Conservation (phyloP, 92 coral and sea anemone genomes). For the Metridium senile region DNA sequence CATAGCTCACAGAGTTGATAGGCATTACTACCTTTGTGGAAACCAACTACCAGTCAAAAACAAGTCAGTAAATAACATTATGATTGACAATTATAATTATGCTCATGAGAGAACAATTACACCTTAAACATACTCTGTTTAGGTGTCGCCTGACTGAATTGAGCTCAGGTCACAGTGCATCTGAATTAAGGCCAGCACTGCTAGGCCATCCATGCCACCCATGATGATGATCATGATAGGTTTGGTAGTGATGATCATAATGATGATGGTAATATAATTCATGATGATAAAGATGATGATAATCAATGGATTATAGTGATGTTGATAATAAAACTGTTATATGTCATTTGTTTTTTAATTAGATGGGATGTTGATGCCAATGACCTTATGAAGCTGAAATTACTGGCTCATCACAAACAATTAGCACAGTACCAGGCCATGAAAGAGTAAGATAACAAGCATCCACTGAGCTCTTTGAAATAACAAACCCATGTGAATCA, state of each 20-base stretch:
- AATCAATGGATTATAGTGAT: background rate
- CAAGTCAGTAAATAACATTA: slow-evolving; percentile 45
- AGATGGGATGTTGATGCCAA: slow-evolving; percentile 88
- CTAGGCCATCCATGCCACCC: background rate
- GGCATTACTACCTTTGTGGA: slow-evolving; percentile 90
- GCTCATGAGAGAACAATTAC: too few species aligned
- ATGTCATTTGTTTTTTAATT: too few species aligned
- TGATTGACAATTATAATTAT: background rate
- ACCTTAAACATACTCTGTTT: too few species aligned
- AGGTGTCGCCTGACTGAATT: too few species aligned
- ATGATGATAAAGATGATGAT: background rate
- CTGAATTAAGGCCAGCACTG: too few species aligned
- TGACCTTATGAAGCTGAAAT: slow-evolving; percentile 69
- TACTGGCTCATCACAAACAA: slow-evolving; percentile 73
- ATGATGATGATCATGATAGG: background rate
- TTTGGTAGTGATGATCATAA: background rate
- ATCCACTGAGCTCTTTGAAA: too few species aligned
- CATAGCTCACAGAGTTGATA: slow-evolving; percentile 79
- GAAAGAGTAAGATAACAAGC: slow-evolving; percentile 45
- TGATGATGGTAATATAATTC: background rate
- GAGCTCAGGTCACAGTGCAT: too few species aligned
- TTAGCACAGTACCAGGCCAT: slow-evolving; percentile 49
- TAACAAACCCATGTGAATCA: too few species aligned
- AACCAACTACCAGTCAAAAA: slow-evolving; percentile 66
- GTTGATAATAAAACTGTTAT: background rate